phyloP scores from a whole-genome alignment of 37 sponge, comb jelly and placozoan genomes.

The Chondrosia reniformis region DNA sequence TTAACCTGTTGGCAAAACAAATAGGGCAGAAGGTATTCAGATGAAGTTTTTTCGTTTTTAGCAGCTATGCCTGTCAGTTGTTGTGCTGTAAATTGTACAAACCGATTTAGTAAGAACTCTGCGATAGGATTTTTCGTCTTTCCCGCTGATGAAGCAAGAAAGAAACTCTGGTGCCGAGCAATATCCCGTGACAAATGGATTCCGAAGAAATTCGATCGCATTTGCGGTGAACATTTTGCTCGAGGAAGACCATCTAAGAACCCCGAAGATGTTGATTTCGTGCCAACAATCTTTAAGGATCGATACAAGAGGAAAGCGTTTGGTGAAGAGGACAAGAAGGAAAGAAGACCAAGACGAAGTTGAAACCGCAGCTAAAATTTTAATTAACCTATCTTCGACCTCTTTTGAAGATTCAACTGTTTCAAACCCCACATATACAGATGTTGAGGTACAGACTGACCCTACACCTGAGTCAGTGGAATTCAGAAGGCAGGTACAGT shows the following conservation, averaged over 20 bases:
- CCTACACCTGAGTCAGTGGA: too few relatives aligned
- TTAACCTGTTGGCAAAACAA: too few relatives aligned
- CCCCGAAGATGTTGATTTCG: slow-evolving; percentile 7
- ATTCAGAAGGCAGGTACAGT: too few relatives aligned
- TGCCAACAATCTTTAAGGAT: slow-evolving; percentile 9
- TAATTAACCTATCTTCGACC: too few relatives aligned
- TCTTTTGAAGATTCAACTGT: too few relatives aligned
- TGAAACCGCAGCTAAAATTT: too few relatives aligned
- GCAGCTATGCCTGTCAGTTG: slow-evolving; percentile 18
- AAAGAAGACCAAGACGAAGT: too few relatives aligned
- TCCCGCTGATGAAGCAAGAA: neutral
- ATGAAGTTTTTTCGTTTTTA: too few relatives aligned
- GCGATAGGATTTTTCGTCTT: slow-evolving; percentile 1
- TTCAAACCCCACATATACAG: too few relatives aligned
- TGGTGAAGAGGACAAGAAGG: too few relatives aligned
- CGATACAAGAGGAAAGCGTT: neutral
- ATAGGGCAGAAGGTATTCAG: too few relatives aligned
- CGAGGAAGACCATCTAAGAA: neutral
- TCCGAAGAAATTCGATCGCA: neutral
- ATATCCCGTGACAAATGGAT: neutral
- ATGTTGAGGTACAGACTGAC: too few relatives aligned
- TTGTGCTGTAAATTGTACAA: slow-evolving; percentile 11
- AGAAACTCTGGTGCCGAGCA: neutral
- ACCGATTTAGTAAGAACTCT: neutral
- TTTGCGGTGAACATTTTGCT: slow-evolving; percentile 14